These are phyloP conservation scores for Drosophila ercepeae DNA, from an alignment of 1,140 invertebrate genomes.

Conservation along the genomic window DNA sequence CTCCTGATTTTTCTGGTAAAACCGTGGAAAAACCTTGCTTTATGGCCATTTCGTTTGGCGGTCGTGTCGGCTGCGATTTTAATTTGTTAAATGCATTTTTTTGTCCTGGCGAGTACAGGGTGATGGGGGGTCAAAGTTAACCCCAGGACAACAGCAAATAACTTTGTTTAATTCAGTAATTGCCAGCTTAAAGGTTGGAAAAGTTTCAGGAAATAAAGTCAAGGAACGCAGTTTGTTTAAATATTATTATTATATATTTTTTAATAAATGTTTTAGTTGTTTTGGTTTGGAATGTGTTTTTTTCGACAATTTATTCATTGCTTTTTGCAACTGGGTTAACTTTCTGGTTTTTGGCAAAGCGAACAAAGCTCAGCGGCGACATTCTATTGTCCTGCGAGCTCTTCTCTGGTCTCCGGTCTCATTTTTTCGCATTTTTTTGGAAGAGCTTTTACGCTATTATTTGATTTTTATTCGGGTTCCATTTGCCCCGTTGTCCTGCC, in stretches of 20 bases:
- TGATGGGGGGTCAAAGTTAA: slow-evolving; percentile 14
- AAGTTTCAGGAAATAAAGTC: background rate
- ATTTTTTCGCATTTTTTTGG: slow-evolving; percentile 23
- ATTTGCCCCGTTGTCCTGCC: slow-evolving; percentile 8
- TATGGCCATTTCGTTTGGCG: slow-evolving; percentile 39
- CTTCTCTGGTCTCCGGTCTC: slow-evolving; percentile 3
- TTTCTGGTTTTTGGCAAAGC: slow-evolving; percentile 31
- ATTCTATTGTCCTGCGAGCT: slow-evolving; percentile 35
- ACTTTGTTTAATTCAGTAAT: slow-evolving; percentile 16
- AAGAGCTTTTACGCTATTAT: slow-evolving; percentile 68
- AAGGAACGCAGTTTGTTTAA: no score
- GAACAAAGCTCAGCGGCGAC: slow-evolving; percentile 45
- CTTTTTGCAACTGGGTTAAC: slow-evolving; percentile 64
- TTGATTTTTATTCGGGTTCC: slow-evolving; percentile 75
- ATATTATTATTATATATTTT: background rate
- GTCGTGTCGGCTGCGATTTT: slow-evolving; percentile 64
- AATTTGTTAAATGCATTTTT: slow-evolving; percentile 77
- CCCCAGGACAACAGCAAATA: slow-evolving; percentile 9
- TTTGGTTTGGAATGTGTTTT: slow-evolving; percentile 33
- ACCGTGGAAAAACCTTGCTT: slow-evolving; percentile 9
- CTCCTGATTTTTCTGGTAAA: background rate
- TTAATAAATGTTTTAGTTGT: slow-evolving; percentile 17
- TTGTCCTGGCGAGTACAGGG: no score
- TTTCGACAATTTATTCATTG: slow-evolving; percentile 55
- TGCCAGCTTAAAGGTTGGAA: background rate